phyloP scores from a whole-genome alignment of 2,113 vertebrate genomes.

The Gymnogyps californianus region DNA sequence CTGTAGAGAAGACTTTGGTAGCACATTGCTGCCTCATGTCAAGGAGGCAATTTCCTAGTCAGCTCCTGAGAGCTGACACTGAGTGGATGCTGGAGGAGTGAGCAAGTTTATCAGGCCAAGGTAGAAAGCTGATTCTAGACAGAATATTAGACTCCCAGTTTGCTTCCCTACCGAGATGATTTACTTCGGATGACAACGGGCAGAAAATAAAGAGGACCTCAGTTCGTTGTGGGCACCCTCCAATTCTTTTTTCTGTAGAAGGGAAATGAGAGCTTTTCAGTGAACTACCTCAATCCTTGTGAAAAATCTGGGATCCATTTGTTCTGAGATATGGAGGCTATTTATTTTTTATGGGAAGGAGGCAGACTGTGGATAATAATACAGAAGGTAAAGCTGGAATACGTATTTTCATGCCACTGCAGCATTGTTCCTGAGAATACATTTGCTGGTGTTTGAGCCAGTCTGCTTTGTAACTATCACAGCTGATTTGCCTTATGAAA shows the following conservation, averaged over 20 bases:
- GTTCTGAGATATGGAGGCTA: conserved; percentile 35
- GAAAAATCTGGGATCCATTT: conserved; percentile 63
- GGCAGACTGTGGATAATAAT: conserved; percentile 25
- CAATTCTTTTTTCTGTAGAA: conserved; percentile 46
- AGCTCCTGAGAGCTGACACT: background rate
- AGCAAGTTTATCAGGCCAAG: conserved; percentile 42
- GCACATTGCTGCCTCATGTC: background rate
- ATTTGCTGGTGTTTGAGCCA: background rate
- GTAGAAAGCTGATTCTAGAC: conserved; percentile 30
- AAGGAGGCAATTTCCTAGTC: background rate
- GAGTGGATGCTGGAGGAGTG: background rate
- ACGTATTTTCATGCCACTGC: background rate
- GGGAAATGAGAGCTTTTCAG: conserved; percentile 52
- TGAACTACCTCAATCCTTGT: conserved; percentile 47
- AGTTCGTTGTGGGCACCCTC: conserved; percentile 2
- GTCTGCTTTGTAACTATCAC: background rate
- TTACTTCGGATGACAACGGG: conserved; percentile 28
- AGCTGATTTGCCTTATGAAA: background rate
- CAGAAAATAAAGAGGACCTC: conserved; percentile 64
- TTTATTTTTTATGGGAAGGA: conserved; percentile 58
- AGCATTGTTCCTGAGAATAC: background rate
- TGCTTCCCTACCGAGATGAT: conserved; percentile 47
- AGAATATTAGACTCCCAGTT: conserved; percentile 38
- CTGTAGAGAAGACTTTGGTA: background rate
- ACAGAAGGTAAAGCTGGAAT: conserved; percentile 36